phyloP scores from a whole-genome alignment of 2,797 vertebrate genomes.

The Hafferia zeledoni region DNA sequence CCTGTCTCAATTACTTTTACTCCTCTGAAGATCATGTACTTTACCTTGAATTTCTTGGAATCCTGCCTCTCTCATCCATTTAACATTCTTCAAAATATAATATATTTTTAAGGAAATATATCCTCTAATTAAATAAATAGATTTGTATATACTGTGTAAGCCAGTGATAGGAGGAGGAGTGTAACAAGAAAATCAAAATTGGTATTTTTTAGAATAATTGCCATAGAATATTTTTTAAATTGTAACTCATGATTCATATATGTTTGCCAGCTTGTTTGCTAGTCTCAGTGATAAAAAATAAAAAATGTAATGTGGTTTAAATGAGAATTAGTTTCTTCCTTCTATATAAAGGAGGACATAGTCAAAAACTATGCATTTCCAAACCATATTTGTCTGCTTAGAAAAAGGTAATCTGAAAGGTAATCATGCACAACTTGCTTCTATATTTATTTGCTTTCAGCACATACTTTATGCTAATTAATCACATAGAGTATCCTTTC shows the following conservation, averaged over 20 bases:
- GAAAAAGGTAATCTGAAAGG: neutral
- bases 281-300: slow-evolving; percentile 49
- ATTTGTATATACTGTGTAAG: neutral
- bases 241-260: slow-evolving; percentile 64
- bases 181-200: neutral
- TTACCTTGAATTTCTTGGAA: neutral
- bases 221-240: slow-evolving; percentile 24
- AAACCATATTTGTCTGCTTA: slow-evolving; percentile 36
- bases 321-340: slow-evolving; percentile 41
- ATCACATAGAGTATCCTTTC: slow-evolving; percentile 20
- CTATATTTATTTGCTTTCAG: slow-evolving; percentile 62
- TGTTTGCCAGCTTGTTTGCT: slow-evolving; percentile 55
- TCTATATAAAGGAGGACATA: neutral
- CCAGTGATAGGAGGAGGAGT: accelerated
- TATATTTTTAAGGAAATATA: neutral
- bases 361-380: slow-evolving; percentile 50
- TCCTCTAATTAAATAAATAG: neutral
- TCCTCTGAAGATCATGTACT: neutral
- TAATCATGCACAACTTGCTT: slow-evolving; percentile 56
- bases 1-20: slow-evolving; percentile 22
- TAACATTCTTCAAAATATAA: neutral
- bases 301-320: slow-evolving; percentile 37
- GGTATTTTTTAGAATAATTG: neutral
- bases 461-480: slow-evolving; percentile 57
- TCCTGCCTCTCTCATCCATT: neutral